Percentiles rank a stretch among this genome's conserved stretches.
phyloP scores from a whole-genome alignment of 2,113 vertebrate genomes.

The Cyanoramphus novaezelandiae region DNA sequence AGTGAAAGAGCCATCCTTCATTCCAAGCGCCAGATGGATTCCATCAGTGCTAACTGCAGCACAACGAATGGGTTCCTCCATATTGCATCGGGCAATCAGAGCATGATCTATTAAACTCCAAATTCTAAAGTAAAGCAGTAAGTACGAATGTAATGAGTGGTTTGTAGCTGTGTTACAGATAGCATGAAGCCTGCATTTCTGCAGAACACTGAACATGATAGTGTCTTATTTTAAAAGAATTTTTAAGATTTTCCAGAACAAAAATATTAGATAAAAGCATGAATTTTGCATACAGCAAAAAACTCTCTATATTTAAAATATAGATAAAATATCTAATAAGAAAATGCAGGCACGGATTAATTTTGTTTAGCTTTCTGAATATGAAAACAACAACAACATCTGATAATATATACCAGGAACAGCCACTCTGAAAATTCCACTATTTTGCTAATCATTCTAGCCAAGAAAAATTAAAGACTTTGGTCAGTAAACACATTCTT shows the following conservation, averaged over 20 bases:
- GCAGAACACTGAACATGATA: background rate
- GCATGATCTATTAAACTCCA: conserved; percentile 98
- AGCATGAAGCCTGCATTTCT: background rate
- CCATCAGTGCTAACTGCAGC: conserved; percentile 94
- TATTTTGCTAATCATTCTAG: background rate
- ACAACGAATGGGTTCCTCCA: conserved; percentile 97
- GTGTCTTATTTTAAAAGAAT: background rate
- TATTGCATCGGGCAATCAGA: conserved; percentile 95
- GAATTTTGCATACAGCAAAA: background rate
- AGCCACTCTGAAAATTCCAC: background rate
- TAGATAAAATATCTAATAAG: rapidly evolving
- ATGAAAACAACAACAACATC: background rate
- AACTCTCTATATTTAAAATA: background rate
- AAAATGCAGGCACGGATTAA: background rate
- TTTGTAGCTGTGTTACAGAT: background rate
- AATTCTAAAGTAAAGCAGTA: conserved; percentile 78
- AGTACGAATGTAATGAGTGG: background rate
- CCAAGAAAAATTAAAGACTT: background rate
- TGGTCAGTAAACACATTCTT: background rate
- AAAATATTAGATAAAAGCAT: background rate
- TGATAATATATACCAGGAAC: background rate
- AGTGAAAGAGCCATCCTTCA: conserved; percentile 98
- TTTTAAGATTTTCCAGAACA: background rate
- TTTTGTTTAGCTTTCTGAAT: background rate
- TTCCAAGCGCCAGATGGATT: conserved; percentile 94